A percentile compares a stretch with the other conserved stretches of the same genome.
Conservation (phyloP, 1,140 invertebrate genomes). For the Ips nitidus region DNA sequence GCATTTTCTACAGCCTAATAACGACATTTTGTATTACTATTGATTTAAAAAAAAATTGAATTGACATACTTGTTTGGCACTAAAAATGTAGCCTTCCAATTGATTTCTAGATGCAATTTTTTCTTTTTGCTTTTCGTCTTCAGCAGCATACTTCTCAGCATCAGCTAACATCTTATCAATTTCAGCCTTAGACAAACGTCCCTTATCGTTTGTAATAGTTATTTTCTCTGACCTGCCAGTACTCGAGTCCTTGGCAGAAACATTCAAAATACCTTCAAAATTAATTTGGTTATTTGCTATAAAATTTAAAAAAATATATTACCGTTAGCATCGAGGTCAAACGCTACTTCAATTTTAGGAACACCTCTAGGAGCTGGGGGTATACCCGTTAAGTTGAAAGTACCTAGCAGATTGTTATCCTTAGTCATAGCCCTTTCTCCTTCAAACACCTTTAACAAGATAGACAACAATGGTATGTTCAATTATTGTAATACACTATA, state of each 20-base stretch:
- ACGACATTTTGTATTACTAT: not conserved
- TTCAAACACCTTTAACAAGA: slow-evolving; percentile 40
- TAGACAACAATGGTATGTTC: too few species aligned
- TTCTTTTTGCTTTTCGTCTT: slow-evolving; percentile 67
- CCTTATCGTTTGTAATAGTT: slow-evolving; percentile 92
- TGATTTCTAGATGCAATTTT: slow-evolving; percentile 73
- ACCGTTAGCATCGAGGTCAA: slow-evolving; percentile 79
- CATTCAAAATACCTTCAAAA: slow-evolving; percentile 69
- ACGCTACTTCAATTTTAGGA: slow-evolving; percentile 76
- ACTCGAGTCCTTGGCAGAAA: slow-evolving; percentile 75
- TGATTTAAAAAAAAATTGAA: not conserved
- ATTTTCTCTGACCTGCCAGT: slow-evolving; percentile 77
- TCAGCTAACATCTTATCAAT: slow-evolving; percentile 91
- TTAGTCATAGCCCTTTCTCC: slow-evolving; percentile 68
- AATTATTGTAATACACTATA: too few species aligned
- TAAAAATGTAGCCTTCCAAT: slow-evolving; percentile 83
- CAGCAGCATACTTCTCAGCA: slow-evolving; percentile 69
- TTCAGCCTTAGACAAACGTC: slow-evolving; percentile 84
- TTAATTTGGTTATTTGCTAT: too few species aligned
- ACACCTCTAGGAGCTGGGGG: slow-evolving; percentile 58
- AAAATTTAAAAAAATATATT: too few species aligned
- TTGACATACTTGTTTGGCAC: slow-evolving; percentile 66
- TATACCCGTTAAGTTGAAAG: slow-evolving; percentile 71
- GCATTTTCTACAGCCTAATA: slow-evolving; percentile 65
- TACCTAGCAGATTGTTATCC: slow-evolving; percentile 75